phyloP scores from a whole-genome alignment of 2,113 vertebrate genomes.

The Anguilla rostrata region DNA sequence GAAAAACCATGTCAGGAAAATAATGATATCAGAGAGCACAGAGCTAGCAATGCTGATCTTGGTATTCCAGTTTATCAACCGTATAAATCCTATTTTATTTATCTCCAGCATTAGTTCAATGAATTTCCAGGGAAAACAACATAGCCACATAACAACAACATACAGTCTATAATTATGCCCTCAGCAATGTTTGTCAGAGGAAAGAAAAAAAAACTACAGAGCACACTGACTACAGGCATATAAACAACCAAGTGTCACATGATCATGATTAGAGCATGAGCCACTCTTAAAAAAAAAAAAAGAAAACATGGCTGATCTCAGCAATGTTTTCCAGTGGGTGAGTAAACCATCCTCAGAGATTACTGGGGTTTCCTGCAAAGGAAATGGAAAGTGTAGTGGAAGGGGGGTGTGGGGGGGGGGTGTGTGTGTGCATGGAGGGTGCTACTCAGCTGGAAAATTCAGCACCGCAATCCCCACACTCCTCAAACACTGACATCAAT shows the following conservation, averaged over 20 bases:
- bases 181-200: too few species aligned
- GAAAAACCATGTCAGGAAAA: background rate
- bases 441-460: background rate
- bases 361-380: conserved; percentile 4
- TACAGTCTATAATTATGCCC: too few species aligned
- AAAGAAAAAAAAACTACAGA: too few species aligned
- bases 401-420: background rate
- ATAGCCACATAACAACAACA: background rate
- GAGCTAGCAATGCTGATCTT: conserved; percentile 1
- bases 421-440: background rate
- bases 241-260: background rate
- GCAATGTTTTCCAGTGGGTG: background rate
- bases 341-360: background rate
- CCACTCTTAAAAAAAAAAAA: background rate
- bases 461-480: background rate
- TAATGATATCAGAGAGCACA: background rate
- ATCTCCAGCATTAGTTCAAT: background rate
- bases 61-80: background rate
- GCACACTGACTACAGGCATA: too few species aligned
- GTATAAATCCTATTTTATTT: background rate
- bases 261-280: background rate
- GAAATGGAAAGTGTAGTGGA: conserved; percentile 1
- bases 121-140: background rate
- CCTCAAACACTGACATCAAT: background rate
- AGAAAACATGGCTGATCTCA: too few species aligned